Evolutionary conservation across 53 echinoderm and acorn worm genomes (phyloP).

Genomic region (Patiria pectinifera): DNA sequence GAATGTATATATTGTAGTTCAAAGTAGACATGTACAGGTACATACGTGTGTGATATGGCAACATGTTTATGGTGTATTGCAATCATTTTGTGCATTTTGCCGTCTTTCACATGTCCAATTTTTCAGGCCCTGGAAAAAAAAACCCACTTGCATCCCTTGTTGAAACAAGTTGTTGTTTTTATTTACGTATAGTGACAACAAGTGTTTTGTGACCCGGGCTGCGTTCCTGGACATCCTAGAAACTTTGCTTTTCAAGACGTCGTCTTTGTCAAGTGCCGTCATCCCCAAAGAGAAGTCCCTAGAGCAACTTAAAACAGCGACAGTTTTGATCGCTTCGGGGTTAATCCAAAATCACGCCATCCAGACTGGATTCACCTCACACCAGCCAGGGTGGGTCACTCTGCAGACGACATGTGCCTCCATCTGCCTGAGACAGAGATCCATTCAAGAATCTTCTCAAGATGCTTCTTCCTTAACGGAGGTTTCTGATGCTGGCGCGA

Average conservation of each 20-base stretch:
- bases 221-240: conserved; percentile 77
- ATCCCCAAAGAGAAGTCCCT: neutral
- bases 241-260: conserved; percentile 54
- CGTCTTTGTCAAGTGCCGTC: conserved; percentile 36
- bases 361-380: neutral
- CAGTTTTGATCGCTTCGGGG: conserved; percentile 1
- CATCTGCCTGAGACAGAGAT: conserved; percentile 1
- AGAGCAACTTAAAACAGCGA: neutral
- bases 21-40: too few species aligned
- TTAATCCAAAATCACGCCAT: conserved; percentile 22
- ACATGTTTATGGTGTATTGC: too few species aligned
- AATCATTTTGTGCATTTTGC: too few species aligned
- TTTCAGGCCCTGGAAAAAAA: too few species aligned
- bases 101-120: too few species aligned
- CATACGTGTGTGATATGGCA: too few species aligned
- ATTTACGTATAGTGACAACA: conserved; percentile 66
- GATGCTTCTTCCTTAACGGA: neutral
- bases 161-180: neutral
- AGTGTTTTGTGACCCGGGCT: conserved; percentile 81
- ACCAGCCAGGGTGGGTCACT: conserved; percentile 59
- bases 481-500: neutral
- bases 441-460: neutral
- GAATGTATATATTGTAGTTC: too few species aligned
- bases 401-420: conserved; percentile 65
- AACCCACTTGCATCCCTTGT: too few species aligned